A percentile compares a stretch with the other conserved stretches of the same genome.
Evolutionary conservation across 2,113 vertebrate species (phyloP).

Genomic region (Typhlomys cinereus): DNA sequence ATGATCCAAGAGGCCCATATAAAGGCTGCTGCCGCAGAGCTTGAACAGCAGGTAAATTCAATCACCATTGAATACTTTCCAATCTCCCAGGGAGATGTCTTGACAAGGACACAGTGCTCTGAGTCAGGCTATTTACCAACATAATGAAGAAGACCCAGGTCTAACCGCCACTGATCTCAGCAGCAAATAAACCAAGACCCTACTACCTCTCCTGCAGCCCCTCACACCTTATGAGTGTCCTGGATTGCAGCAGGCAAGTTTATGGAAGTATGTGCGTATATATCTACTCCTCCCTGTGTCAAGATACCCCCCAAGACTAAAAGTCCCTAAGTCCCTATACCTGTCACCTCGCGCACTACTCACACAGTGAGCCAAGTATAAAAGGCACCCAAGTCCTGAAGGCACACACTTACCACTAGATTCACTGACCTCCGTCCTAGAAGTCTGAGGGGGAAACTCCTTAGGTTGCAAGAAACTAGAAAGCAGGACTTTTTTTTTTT

Average conservation of each 20-base stretch:
- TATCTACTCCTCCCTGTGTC: background rate
- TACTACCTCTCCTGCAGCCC: background rate
- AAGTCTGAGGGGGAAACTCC: background rate
- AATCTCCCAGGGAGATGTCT: background rate
- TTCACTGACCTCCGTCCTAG: background rate
- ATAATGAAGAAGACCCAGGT: background rate
- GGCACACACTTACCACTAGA: background rate
- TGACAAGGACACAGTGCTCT: conserved; percentile 20
- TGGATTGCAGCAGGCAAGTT: background rate
- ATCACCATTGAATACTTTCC: conserved; percentile 38
- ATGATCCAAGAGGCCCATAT: background rate
- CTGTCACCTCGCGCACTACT: background rate
- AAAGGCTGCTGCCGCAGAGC: conserved; percentile 7
- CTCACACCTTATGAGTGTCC: no score
- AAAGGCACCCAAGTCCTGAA: background rate
- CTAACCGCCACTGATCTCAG: background rate
- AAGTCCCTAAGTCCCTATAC: background rate
- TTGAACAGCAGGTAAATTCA: background rate
- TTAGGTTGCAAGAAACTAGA: background rate
- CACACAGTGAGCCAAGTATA: background rate
- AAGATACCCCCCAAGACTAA: background rate
- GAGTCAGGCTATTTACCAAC: background rate
- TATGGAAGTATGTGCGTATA: background rate
- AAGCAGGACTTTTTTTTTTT: background rate
- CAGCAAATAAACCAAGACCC: background rate